Evolutionary conservation across 1,140 invertebrate genomes (phyloP).

Genomic region (Habropoda laboriosa): DNA sequence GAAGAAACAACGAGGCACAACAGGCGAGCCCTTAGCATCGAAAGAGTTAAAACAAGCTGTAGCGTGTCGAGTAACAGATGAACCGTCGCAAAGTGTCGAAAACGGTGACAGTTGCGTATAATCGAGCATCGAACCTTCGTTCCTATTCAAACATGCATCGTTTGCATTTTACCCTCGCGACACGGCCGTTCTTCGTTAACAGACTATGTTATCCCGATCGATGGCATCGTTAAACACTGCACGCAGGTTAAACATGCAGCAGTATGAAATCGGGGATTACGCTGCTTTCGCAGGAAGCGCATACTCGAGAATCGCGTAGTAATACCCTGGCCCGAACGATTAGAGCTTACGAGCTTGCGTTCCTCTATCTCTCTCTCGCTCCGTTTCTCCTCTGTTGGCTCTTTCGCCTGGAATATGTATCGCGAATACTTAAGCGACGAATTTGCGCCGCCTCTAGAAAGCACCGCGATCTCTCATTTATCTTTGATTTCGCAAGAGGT

Average conservation of each 20-base stretch:
- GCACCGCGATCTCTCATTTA: neutral
- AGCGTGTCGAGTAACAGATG: neutral
- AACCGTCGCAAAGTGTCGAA: neutral
- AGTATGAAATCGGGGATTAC: constrained; percentile 56
- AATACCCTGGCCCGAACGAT: constrained; percentile 31
- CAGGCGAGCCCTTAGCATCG: no score
- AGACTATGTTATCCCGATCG: constrained; percentile 49
- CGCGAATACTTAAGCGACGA: constrained; percentile 38
- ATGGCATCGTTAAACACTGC: constrained; percentile 51
- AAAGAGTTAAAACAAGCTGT: neutral
- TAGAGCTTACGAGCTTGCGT: constrained; percentile 50
- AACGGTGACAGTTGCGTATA: constrained; percentile 16
- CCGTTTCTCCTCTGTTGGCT: neutral
- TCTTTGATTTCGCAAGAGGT: neutral
- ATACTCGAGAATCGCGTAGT: constrained; percentile 42
- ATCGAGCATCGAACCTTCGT: constrained; percentile 33
- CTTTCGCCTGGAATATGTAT: neutral
- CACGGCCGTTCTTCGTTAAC: constrained; percentile 53
- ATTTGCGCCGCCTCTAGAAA: neutral
- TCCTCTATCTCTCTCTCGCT: neutral
- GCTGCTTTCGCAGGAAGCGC: constrained; percentile 33
- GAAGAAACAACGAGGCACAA: no score
- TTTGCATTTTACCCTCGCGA: constrained; percentile 43
- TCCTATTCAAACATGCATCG: constrained; percentile 38
- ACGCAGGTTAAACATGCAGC: constrained; percentile 49